These are phyloP conservation scores for Isaurus tuberculatus DNA, from an alignment of 92 coral and sea anemone species.

Conservation along the genomic window DNA sequence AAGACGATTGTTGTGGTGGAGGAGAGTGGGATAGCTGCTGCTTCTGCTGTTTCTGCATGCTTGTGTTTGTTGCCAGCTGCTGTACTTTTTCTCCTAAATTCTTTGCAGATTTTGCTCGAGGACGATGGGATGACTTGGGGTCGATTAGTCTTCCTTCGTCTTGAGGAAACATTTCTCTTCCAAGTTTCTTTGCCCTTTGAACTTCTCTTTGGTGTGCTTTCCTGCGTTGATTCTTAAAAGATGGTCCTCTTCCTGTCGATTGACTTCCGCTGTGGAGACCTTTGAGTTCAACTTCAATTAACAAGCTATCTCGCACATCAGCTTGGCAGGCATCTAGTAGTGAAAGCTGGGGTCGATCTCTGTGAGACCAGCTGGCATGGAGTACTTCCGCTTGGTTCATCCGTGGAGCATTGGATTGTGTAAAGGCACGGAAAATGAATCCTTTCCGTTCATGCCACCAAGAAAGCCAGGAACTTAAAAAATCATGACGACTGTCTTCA, in stretches of 20 bases:
- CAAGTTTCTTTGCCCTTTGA: slow-evolving; percentile 44
- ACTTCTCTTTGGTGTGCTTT: slow-evolving; percentile 42
- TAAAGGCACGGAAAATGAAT: slow-evolving; percentile 71
- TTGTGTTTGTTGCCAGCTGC: neutral
- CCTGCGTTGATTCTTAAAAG: slow-evolving; percentile 22
- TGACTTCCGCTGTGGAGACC: slow-evolving; percentile 45
- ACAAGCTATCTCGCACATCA: slow-evolving; percentile 54
- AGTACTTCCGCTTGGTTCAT: slow-evolving; percentile 74
- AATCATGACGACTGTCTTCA: slow-evolving; percentile 38
- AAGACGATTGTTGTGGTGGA: slow-evolving; percentile 9
- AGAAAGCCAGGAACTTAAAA: slow-evolving; percentile 51
- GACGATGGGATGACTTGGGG: slow-evolving; percentile 54
- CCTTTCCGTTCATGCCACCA: slow-evolving; percentile 74
- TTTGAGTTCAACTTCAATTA: slow-evolving; percentile 61
- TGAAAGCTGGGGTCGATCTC: slow-evolving; percentile 63
- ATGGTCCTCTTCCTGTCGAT: slow-evolving; percentile 59
- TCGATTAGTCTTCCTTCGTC: slow-evolving; percentile 19
- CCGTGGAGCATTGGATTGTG: slow-evolving; percentile 49
- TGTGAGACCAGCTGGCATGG: slow-evolving; percentile 71
- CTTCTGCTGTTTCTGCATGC: slow-evolving; percentile 3
- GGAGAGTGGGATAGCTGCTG: slow-evolving; percentile 7
- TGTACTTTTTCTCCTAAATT: neutral
- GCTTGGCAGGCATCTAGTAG: slow-evolving; percentile 69
- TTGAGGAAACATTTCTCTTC: slow-evolving; percentile 45
- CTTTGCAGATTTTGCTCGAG: slow-evolving; percentile 31